Base-by-base conservation (phyloP, 2,888 invertebrate species). In the Synanthedon andrenaeformis region DNA sequence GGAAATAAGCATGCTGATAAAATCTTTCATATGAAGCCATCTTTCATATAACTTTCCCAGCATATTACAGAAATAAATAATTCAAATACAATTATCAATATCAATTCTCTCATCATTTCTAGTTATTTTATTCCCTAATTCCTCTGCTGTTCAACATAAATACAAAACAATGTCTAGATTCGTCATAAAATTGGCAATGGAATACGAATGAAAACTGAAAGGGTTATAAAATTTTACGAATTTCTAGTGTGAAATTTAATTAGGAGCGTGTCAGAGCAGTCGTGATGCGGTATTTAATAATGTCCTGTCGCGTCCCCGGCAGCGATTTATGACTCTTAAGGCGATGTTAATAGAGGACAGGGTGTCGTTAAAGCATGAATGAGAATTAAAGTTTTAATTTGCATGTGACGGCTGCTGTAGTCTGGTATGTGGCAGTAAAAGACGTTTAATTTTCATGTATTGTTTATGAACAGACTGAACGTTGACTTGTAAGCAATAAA, bases 221-320 rank as follows among this genome's bases (percentile, higher is more conserved):
- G 77, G 76, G 79, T 72, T 74, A 65, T 80, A 76, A 78, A 78
- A 82, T 78, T 82, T 82, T 76, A 83, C 74, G 66, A 62, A 67
- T 72, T 72, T 74, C 76, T 71, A 69, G 76, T 80, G 76, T 75
- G 77, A 82, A 82, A 82, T 82, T 82, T 82, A 82, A 82, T 83
- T 82, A 83, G 77, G 68, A 67, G 70, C 74, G 70, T 72, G 76
- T 76, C 72, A 72, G 69, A 69, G 69, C 64, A 65, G 64, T 67
- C 63, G 69, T 72, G 76, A 78, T 77, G 82, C 62, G 80, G 79
- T 77, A 79, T 80, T 81, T 79, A 81, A 81, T 82, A 80, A 76
- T 73, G 80, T 74, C 73, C 74, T 73, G 66, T 63, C 68, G 51
- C 52, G 67, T 67, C 73, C 74, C 73, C 61, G 53, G 61, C 59